These are phyloP conservation scores for Andrena haemorrhoa DNA, from an alignment of 2,888 invertebrate species.

Conservation along the genomic window DNA sequence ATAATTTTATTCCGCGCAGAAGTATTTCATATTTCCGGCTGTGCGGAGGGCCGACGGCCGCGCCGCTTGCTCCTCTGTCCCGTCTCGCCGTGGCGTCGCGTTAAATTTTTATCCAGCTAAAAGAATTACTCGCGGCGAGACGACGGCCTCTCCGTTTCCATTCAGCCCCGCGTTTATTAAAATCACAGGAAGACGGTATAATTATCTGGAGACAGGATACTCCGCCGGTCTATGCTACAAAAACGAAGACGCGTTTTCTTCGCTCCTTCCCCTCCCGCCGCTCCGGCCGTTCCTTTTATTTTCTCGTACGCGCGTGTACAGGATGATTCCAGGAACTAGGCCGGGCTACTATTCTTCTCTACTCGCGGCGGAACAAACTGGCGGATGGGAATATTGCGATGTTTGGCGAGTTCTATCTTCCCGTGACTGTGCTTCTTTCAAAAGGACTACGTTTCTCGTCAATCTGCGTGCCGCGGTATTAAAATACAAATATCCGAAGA, in stretches of 20 bases:
- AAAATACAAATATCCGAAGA: too few species aligned
- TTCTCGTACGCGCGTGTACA: not conserved
- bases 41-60: not conserved
- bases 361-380: too few species aligned
- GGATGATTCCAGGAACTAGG: not conserved
- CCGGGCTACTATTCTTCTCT: too few species aligned
- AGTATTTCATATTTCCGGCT: constrained; percentile 48
- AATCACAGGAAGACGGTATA: constrained; percentile 58
- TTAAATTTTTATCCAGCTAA: constrained; percentile 59
- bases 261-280: not conserved
- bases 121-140: constrained; percentile 56
- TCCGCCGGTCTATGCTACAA: constrained; percentile 16
- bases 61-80: constrained; percentile 1
- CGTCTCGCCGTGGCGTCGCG: constrained; percentile 21
- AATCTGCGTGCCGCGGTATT: too few species aligned
- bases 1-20: constrained; percentile 47
- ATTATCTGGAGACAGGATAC: constrained; percentile 61
- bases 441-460: too few species aligned
- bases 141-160: constrained; percentile 38
- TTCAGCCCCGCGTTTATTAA: constrained; percentile 56
- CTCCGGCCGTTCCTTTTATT: not conserved
- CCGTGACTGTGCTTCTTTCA: too few species aligned
- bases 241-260: constrained; percentile 1
- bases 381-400: too few species aligned
- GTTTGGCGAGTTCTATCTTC: too few species aligned